phyloP scores from a whole-genome alignment of 2,888 invertebrate genomes.

The Philopedon plagiatum region DNA sequence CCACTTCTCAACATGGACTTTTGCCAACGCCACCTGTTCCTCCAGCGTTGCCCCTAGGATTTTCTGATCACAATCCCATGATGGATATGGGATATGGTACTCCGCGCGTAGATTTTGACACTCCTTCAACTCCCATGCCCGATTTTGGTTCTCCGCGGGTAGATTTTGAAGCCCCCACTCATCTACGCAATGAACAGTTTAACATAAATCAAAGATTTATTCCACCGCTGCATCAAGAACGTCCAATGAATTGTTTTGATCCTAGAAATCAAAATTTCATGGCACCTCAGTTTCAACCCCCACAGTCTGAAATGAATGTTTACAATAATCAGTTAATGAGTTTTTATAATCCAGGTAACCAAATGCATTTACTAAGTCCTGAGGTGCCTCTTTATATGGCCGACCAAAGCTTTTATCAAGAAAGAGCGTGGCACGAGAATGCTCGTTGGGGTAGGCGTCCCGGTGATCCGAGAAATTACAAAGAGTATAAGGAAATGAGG shows the following conservation, averaged over 20 bases:
- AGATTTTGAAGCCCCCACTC: slow-evolving; percentile 14
- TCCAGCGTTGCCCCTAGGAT: neutral
- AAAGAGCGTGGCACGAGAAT: slow-evolving; percentile 35
- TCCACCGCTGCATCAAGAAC: neutral
- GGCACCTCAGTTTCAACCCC: slow-evolving; percentile 1
- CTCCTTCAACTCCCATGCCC: slow-evolving; percentile 11
- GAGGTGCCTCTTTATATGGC: slow-evolving; percentile 23
- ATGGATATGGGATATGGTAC: slow-evolving; percentile 13
- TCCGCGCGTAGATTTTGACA: slow-evolving; percentile 12
- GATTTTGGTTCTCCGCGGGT: slow-evolving; percentile 15
- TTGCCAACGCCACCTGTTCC: slow-evolving; percentile 23
- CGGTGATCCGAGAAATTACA: slow-evolving; percentile 56
- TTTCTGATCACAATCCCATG: slow-evolving; percentile 4
- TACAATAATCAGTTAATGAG: neutral
- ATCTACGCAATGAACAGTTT: slow-evolving; percentile 21
- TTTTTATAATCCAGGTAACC: slow-evolving; percentile 5
- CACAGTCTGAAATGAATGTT: slow-evolving; percentile 10
- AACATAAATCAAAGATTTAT: slow-evolving; percentile 9
- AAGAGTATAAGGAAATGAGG: slow-evolving; percentile 56
- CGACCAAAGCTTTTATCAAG: slow-evolving; percentile 36
- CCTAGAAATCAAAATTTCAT: slow-evolving; percentile 13
- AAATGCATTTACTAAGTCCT: neutral
- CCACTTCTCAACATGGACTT: neutral
- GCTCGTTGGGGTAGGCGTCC: slow-evolving; percentile 47
- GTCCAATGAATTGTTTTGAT: slow-evolving; percentile 10